phyloP scores from a whole-genome alignment of 1,140 invertebrate genomes.

The Pinna nobilis region DNA sequence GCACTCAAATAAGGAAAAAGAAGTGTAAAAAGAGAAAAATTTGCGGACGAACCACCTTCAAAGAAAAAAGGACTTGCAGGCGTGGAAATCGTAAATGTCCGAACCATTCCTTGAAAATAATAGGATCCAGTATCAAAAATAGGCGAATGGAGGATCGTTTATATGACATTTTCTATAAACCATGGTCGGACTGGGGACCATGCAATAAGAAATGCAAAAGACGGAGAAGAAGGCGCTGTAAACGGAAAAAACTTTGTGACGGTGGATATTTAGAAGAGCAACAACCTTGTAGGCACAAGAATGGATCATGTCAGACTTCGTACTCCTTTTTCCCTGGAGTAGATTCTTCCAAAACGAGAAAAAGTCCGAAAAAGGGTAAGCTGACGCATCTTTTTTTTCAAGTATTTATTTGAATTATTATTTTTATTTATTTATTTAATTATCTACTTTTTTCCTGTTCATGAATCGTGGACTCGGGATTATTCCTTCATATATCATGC shows the following conservation, averaged over 20 bases:
- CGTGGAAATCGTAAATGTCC: constrained; percentile 37
- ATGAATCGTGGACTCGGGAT: too few species aligned
- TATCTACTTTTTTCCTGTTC: too few species aligned
- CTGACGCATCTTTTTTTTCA: too few species aligned
- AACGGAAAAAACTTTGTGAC: constrained; percentile 79
- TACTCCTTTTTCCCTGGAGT: too few species aligned
- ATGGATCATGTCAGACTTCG: constrained; percentile 15
- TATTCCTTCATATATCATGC: too few species aligned
- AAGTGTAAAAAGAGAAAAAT: constrained; percentile 75
- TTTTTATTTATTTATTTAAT: too few species aligned
- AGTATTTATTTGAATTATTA: too few species aligned
- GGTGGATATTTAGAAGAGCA: constrained; percentile 85
- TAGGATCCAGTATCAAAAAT: constrained; percentile 52
- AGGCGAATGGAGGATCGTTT: constrained; percentile 66
- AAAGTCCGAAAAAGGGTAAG: too few species aligned
- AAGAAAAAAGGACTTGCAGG: constrained; percentile 64
- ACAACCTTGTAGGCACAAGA: constrained; percentile 80
- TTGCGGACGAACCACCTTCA: constrained; percentile 76
- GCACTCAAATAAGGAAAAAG: constrained; percentile 77
- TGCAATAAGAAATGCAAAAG: constrained; percentile 80
- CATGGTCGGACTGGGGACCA: constrained; percentile 80
- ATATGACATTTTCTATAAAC: constrained; percentile 75
- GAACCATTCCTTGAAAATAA: constrained; percentile 45
- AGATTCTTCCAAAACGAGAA: too few species aligned
- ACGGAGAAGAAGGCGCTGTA: constrained; percentile 83